phyloP scores from a whole-genome alignment of 2,113 vertebrate species.

The Phyllostomus discolor region DNA sequence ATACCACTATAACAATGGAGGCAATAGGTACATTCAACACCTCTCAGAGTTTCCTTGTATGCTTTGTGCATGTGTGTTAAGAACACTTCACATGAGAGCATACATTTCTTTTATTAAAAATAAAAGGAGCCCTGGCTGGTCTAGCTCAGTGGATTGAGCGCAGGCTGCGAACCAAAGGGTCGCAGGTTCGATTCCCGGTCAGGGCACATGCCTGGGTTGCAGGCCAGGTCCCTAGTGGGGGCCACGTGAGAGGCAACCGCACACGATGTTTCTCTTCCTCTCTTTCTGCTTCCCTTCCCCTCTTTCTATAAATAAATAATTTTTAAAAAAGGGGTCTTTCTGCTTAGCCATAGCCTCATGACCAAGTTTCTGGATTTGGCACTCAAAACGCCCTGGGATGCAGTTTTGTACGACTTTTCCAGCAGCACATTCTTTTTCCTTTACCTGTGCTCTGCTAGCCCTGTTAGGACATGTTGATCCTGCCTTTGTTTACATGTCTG shows the following conservation, averaged over 20 bases:
- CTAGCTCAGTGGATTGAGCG: too few species aligned
- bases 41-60: not conserved
- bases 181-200: too few species aligned
- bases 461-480: not conserved
- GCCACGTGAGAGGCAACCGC: too few species aligned
- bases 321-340: too few species aligned
- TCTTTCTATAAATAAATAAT: too few species aligned
- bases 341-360: not conserved
- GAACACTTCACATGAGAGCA: not conserved
- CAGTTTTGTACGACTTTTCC: not conserved
- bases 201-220: too few species aligned
- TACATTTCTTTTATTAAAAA: not conserved
- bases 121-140: too few species aligned
- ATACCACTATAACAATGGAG: not conserved
- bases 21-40: not conserved
- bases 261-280: too few species aligned
- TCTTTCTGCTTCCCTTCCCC: too few species aligned
- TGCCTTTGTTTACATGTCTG: not conserved
- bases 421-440: not conserved
- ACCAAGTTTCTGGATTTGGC: not conserved
- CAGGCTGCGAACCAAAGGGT: too few species aligned
- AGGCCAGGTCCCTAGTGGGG: too few species aligned
- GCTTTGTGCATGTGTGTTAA: not conserved
- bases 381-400: not conserved
- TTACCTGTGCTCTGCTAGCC: not conserved